A percentile compares a stretch with the other conserved stretches of the same genome.
These are phyloP conservation scores for Tokudaia muenninki DNA, from an alignment of 2,797 vertebrate genomes.

Conservation along the genomic window DNA sequence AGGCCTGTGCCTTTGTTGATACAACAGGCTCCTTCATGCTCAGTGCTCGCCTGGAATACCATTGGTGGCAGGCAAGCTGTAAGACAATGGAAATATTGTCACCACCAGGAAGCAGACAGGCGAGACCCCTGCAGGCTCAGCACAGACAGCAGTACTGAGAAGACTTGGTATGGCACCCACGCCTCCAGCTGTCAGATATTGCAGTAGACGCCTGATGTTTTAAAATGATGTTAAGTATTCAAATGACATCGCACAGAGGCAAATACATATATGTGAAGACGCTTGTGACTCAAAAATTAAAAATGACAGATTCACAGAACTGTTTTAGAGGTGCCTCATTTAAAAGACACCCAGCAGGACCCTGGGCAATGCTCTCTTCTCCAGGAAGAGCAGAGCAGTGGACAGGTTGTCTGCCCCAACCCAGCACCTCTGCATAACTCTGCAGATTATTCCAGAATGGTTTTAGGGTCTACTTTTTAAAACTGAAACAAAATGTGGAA, in stretches of 20 bases:
- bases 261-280: neutral
- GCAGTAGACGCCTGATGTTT: neutral
- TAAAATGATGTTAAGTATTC: neutral
- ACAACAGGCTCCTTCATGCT: constrained; percentile 33
- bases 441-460: constrained; percentile 28
- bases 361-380: neutral
- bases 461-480: constrained; percentile 23
- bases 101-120: constrained; percentile 18
- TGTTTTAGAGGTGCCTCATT: neutral
- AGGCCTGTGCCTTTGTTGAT: neutral
- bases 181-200: neutral
- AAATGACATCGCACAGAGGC: neutral
- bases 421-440: neutral
- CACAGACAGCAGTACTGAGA: neutral
- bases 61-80: neutral
- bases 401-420: neutral
- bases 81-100: constrained; percentile 50
- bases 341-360: neutral
- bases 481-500: constrained; percentile 18
- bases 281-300: neutral
- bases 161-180: neutral
- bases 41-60: neutral
- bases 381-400: neutral
- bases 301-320: neutral
- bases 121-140: neutral